Evolutionary conservation across 2,797 vertebrate species (phyloP).

Genomic region (Brachyalestes nurse): DNA sequence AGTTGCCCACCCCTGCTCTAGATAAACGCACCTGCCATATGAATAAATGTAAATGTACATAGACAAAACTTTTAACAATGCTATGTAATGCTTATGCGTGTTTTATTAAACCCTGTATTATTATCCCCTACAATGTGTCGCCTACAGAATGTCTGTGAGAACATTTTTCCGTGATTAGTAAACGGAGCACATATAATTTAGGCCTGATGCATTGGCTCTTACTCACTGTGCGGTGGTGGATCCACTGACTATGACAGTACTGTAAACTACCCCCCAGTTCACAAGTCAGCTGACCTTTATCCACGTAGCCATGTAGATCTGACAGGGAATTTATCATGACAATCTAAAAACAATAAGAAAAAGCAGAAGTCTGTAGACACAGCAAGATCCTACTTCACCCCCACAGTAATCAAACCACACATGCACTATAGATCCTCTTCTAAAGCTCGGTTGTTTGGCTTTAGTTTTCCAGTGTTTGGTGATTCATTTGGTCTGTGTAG

Average conservation of each 20-base stretch:
- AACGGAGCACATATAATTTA: background rate
- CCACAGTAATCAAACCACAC: background rate
- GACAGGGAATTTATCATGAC: slow-evolving; percentile 92
- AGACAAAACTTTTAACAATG: background rate
- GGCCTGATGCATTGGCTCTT: background rate
- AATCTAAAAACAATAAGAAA: slow-evolving; percentile 75
- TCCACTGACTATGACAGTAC: slow-evolving; percentile 92
- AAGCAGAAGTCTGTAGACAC: background rate
- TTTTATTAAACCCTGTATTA: no score
- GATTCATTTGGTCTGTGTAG: no score
- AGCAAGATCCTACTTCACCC: background rate
- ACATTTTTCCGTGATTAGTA: background rate
- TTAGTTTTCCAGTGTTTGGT: no score
- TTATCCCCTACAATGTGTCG: no score
- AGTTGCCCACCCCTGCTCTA: no score
- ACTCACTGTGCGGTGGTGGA: slow-evolving; percentile 92
- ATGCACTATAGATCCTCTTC: background rate
- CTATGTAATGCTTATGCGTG: no score
- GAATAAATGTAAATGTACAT: no score
- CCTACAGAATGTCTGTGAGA: no score
- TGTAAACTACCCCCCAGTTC: slow-evolving; percentile 91
- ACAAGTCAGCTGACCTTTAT: slow-evolving; percentile 88
- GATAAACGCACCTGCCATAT: no score
- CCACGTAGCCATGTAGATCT: slow-evolving; percentile 90
- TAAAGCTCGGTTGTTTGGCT: background rate